Evolutionary conservation across 2,888 invertebrate genomes (phyloP).

Genomic region (Stenchaetothrips biformis): DNA sequence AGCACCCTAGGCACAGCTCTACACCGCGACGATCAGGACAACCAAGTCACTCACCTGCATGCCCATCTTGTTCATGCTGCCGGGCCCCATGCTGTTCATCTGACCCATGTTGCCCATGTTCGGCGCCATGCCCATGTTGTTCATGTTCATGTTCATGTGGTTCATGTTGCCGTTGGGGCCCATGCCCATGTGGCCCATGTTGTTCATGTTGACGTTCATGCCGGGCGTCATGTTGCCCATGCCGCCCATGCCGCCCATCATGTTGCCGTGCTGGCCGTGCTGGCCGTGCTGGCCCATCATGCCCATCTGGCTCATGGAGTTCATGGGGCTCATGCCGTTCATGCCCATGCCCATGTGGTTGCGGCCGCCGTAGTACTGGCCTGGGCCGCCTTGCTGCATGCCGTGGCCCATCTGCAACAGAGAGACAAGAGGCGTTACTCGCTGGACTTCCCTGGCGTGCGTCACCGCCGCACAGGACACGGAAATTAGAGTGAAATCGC

Average conservation of each 20-base stretch:
- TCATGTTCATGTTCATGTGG: conserved; percentile 53
- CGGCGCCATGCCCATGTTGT: conserved; percentile 39
- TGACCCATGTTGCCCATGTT: conserved; percentile 54
- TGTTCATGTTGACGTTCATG: conserved; percentile 69
- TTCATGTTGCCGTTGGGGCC: conserved; percentile 64
- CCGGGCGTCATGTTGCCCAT: conserved; percentile 40
- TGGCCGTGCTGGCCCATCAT: conserved; percentile 48
- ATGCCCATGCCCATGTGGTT: conserved; percentile 53
- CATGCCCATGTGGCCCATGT: conserved; percentile 65
- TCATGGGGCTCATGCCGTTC: conserved; percentile 58
- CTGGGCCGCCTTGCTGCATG: conserved; percentile 56
- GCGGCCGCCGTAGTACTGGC: conserved; percentile 56
- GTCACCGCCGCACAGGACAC: neutral
- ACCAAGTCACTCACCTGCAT: conserved; percentile 52
- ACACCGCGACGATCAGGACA: too few species aligned
- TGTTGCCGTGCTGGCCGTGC: neutral
- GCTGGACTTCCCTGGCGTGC: neutral
- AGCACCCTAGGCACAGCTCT: conserved; percentile 36
- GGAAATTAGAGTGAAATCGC: neutral
- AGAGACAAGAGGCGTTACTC: conserved; percentile 39
- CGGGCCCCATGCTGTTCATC: conserved; percentile 52
- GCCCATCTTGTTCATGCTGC: conserved; percentile 63
- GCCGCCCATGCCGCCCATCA: conserved; percentile 33
- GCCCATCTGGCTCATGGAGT: conserved; percentile 54
- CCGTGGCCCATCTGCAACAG: conserved; percentile 63